Base-by-base conservation (phyloP, 64 coral and sea anemone species). In the Astreopora myriophthalma region DNA sequence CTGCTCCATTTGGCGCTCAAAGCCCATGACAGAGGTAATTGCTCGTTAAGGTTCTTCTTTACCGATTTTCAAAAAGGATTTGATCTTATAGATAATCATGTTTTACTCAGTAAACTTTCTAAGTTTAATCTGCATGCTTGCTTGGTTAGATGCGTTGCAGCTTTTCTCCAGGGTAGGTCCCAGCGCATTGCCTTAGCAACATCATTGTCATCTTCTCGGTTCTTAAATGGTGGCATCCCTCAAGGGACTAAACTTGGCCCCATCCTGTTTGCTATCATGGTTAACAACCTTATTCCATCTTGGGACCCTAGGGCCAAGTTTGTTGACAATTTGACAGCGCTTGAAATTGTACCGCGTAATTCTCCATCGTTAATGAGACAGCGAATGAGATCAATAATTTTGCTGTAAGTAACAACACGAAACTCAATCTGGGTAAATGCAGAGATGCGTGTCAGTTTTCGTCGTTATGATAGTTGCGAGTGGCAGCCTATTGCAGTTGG, bases 31-130 rank as follows among this genome's bases (percentile, higher is more conserved):
- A n/a, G 51, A 46, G 87, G 71, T 2, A 74, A 89, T 39, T 89
- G 87, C 26, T 89, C 32, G 48, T 11, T 37, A 17, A 62, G 39
- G 60, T 78, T 78, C 27, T 78, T 90, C 29, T 89, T 89, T 89
- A 73, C 87, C 26, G 49, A 89, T 23, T 78, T 89, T 68, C 30
- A n/a, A 27, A 89, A 78, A 29, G 48, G 87, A 11, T 90, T 83
- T 64, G 79, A 83, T 28, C 60, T 83, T 29, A 83, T 58, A 23
- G 51, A 83, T 28, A 27, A 83, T n/a, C n/a, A 83, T 24, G 60
- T 83, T 58, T 60, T 51, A 61, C 34, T 80, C 39, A n/a, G 3
- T 19, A 80, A 80, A 32, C 31, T 80, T 16, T 48, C 34, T 23
- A 48, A 4, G 5, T 80, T 58, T 51, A 32, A 80, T 46, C 17